phyloP scores from a whole-genome alignment of 2,888 invertebrate genomes.

The Clunio marinus region DNA sequence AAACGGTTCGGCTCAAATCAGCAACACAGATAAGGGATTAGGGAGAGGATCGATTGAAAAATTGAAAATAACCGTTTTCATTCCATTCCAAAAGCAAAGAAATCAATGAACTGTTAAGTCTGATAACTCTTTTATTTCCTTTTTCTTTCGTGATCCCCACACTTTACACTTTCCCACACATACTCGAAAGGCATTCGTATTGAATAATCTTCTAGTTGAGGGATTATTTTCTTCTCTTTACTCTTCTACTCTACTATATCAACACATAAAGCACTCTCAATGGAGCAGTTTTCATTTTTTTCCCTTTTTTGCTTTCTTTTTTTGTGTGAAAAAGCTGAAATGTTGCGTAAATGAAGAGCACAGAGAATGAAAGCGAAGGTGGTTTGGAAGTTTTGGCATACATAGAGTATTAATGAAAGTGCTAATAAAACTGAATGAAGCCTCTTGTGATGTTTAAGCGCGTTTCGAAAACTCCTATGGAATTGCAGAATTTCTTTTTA shows the following conservation, averaged over 20 bases:
- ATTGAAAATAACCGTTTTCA: constrained; percentile 28
- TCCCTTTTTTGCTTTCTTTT: too few species aligned
- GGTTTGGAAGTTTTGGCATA: too few species aligned
- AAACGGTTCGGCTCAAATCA: not conserved
- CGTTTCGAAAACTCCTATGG: too few species aligned
- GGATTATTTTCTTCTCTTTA: constrained; percentile 1
- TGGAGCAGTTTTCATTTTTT: not conserved
- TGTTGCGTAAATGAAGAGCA: too few species aligned
- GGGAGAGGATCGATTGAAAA: constrained; percentile 24
- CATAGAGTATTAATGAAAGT: too few species aligned
- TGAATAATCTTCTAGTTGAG: constrained; percentile 14
- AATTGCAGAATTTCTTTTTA: too few species aligned
- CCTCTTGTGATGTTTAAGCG: too few species aligned
- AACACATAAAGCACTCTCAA: constrained; percentile 21
- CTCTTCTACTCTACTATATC: not conserved
- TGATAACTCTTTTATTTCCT: constrained; percentile 34
- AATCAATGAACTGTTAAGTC: constrained; percentile 38
- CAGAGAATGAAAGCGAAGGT: too few species aligned
- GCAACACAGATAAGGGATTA: constrained; percentile 17
- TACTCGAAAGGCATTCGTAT: not conserved
- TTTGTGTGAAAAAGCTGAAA: too few species aligned
- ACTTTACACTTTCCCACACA: not conserved
- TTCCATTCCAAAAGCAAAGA: not conserved
- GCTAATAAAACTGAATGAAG: too few species aligned
- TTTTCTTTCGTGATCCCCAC: not conserved